Base-by-base conservation (phyloP, 2,888 invertebrate species). In the Operophtera brumata region DNA sequence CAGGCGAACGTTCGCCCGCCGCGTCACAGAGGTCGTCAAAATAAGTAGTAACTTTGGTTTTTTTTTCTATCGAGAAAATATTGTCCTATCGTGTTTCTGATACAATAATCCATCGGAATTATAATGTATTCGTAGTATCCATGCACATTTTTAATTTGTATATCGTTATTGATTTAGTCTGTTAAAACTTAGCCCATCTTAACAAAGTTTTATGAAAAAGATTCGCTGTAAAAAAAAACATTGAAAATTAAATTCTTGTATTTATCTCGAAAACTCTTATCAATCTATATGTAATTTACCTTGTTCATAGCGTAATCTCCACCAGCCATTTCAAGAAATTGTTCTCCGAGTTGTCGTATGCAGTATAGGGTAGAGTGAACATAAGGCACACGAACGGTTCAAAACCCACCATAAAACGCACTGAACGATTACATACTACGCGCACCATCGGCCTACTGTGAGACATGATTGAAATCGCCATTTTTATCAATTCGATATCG, bases 261-360 rank as follows among this genome's bases (percentile, higher is more conserved):
- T 3, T 20, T 8, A 30, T 30, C 30, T 7, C 30, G 7, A 30
- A 30, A 30, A 1, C 5, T 6, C 8, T 30, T 30, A 30, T 30
- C 30, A 30, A 30, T 9, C 8, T 6, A 30, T 7, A 30, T 2
- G 30, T 30, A 30, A 46, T 10, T 20, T 71, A 72, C 85, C 84
- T 80, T 77, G 61, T 73, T 82, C 73, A 82, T 71, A 79, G 78
- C 7, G 75, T 82, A 59, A 75, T 84, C 72, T 78, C 75, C 71
- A 75, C 75, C 64, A 76, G 73, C 81, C 86, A 86, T 80, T 77
- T 68, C 59, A 62, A 64, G 46, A 68, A 65, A 32, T 65, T 62
- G 34, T 66, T 59, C 45, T 75, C 62, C 2, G 75, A 75, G 49
- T 70, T 62, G 65, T 71, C 66, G 64, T 60, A 57, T 32, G 28